Percentiles rank a stretch among this genome's conserved stretches.
Evolutionary conservation across 1,140 invertebrate genomes (phyloP).

Genomic region (Drosophila nigromelanica): DNA sequence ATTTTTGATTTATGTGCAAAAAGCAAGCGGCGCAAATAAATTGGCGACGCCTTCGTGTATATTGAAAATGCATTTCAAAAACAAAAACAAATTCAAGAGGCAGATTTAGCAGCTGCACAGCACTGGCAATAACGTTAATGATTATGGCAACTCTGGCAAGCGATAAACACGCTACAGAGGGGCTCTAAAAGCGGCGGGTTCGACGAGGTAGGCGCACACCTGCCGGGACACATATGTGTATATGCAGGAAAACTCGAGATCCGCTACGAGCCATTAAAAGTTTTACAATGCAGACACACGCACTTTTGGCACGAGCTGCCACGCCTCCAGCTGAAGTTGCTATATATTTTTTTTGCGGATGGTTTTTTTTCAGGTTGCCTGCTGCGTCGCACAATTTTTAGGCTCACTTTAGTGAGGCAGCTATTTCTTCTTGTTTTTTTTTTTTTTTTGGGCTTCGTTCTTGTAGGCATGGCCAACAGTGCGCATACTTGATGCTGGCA

Average conservation of each 20-base stretch:
- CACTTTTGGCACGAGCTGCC: slow-evolving; percentile 56
- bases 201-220: slow-evolving; percentile 39
- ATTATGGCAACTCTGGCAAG: slow-evolving; percentile 68
- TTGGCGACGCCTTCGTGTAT: slow-evolving; percentile 53
- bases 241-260: not conserved
- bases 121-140: slow-evolving; percentile 74
- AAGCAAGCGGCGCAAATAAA: slow-evolving; percentile 61
- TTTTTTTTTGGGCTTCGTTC: slow-evolving; percentile 14
- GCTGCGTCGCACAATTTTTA: slow-evolving; percentile 22
- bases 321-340: not conserved
- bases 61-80: slow-evolving; percentile 74
- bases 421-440: slow-evolving; percentile 20
- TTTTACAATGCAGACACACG: slow-evolving; percentile 82
- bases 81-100: slow-evolving; percentile 17
- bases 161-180: slow-evolving; percentile 26
- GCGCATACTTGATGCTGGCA: slow-evolving; percentile 73
- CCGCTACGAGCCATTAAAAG: slow-evolving; percentile 69
- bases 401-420: slow-evolving; percentile 46
- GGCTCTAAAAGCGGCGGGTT: not conserved
- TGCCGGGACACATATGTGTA: slow-evolving; percentile 65
- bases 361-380: too few relatives aligned
- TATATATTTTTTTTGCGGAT: not conserved
- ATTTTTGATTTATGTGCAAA: slow-evolving; percentile 78
- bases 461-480: slow-evolving; percentile 64
- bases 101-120: slow-evolving; percentile 42